A percentile compares a stretch with the other conserved stretches of the same genome.
phyloP scores from a whole-genome alignment of 2,113 vertebrate species.

The Caretta caretta region DNA sequence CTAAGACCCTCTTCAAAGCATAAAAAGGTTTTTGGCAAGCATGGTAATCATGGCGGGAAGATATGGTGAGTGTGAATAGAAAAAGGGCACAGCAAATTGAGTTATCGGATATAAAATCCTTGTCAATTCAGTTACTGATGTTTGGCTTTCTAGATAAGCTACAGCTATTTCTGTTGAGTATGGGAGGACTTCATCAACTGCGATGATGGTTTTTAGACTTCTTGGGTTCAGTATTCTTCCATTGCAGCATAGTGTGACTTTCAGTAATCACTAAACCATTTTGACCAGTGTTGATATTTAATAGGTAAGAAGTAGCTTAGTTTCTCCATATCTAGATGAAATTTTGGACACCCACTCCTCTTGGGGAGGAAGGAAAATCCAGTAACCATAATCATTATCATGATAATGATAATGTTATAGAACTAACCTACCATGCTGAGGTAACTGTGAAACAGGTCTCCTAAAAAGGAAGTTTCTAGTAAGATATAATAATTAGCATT shows the following conservation, averaged over 20 bases:
- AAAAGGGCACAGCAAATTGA: accelerated
- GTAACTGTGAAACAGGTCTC: not conserved
- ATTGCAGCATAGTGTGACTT: not conserved
- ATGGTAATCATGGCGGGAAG: not conserved
- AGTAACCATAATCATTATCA: accelerated
- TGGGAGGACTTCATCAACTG: not conserved
- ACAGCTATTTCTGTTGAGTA: not conserved
- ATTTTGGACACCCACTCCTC: not conserved
- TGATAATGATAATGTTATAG: not conserved
- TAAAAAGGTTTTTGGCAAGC: accelerated
- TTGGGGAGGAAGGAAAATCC: not conserved
- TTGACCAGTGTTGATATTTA: not conserved
- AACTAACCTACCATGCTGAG: not conserved
- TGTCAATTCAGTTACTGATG: not conserved
- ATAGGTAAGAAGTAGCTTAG: not conserved
- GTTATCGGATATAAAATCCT: not conserved
- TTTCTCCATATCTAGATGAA: not conserved
- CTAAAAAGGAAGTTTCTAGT: not conserved
- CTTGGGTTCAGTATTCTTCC: not conserved
- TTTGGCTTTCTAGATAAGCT: not conserved
- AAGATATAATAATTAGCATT: not conserved
- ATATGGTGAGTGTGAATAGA: not conserved
- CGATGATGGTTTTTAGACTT: not conserved
- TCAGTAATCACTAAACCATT: not conserved
- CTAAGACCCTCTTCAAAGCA: not conserved